These are phyloP conservation scores for Poeciliopsis turrubarensis DNA, from an alignment of 2,113 vertebrate genomes.

Conservation along the genomic window DNA sequence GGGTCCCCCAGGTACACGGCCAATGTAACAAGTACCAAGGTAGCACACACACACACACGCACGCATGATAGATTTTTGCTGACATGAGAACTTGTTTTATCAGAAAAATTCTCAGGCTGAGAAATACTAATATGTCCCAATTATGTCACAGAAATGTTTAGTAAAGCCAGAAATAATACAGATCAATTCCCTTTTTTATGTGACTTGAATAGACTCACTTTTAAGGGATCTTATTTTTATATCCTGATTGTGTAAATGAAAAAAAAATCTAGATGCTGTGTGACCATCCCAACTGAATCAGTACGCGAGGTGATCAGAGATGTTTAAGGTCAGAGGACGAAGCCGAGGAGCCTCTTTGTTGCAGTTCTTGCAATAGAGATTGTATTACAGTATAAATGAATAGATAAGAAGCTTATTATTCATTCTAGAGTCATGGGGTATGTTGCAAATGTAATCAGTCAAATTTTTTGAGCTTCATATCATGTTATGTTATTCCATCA, in stretches of 20 bases:
- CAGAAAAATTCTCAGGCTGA: neutral
- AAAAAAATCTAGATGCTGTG: no score
- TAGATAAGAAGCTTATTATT: neutral
- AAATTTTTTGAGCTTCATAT: neutral
- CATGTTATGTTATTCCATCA: no score
- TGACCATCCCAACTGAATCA: no score
- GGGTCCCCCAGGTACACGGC: conserved; percentile 16
- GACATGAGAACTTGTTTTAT: conserved; percentile 25
- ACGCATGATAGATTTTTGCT: neutral
- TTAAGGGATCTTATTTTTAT: neutral
- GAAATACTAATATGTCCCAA: conserved; percentile 54
- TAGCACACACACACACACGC: conserved; percentile 24
- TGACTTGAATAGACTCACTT: conserved; percentile 2
- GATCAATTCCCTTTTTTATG: conserved; percentile 37
- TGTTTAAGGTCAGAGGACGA: no score
- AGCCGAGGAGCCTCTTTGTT: neutral
- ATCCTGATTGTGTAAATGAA: neutral
- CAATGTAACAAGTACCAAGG: conserved; percentile 45
- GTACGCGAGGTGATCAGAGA: no score
- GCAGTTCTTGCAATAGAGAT: no score
- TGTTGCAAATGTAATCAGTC: neutral
- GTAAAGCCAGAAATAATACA: conserved; percentile 17
- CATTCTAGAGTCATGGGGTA: neutral
- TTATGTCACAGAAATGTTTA: conserved; percentile 52
- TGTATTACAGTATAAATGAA: neutral